Percentiles rank a stretch among this genome's conserved stretches.
Conservation (phyloP, 1,140 invertebrate genomes). For the Orussus abietinus region DNA sequence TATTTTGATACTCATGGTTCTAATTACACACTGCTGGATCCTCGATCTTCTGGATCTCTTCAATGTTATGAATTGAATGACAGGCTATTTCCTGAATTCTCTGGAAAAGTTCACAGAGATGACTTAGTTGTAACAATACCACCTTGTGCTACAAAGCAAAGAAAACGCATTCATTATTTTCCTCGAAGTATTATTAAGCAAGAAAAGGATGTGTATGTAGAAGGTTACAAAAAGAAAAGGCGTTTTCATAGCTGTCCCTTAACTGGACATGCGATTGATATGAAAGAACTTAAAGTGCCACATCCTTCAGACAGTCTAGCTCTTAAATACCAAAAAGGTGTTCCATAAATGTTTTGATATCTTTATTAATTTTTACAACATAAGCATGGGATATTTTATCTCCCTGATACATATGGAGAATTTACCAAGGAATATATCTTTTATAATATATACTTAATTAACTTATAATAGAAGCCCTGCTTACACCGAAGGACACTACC, state of each 20-base stretch:
- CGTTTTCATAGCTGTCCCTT: constrained; percentile 31
- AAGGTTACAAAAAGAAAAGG: constrained; percentile 19
- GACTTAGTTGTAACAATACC: constrained; percentile 37
- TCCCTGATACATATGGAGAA: too few relatives aligned
- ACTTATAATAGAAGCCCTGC: too few relatives aligned
- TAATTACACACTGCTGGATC: constrained; percentile 21
- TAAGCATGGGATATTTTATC: too few relatives aligned
- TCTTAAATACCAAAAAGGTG: constrained; percentile 35
- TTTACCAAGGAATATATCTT: too few relatives aligned
- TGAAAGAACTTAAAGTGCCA: constrained; percentile 29
- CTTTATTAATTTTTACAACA: too few relatives aligned
- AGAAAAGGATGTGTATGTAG: constrained; percentile 13
- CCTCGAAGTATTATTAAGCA: constrained; percentile 35
- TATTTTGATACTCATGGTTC: constrained; percentile 47
- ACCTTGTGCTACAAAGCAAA: constrained; percentile 25
- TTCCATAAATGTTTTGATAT: constrained; percentile 23
- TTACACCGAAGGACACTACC: too few relatives aligned
- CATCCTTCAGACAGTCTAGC: constrained; percentile 35
- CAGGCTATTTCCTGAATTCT: constrained; percentile 34
- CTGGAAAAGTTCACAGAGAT: constrained; percentile 22
- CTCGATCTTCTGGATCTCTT: constrained; percentile 28
- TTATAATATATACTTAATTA: too few relatives aligned
- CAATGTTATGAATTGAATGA: constrained; percentile 37
- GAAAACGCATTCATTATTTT: constrained; percentile 39
- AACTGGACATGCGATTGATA: constrained; percentile 36